Evolutionary conservation across 2,888 invertebrate species (phyloP).

Genomic region (Argyresthia goedartella): DNA sequence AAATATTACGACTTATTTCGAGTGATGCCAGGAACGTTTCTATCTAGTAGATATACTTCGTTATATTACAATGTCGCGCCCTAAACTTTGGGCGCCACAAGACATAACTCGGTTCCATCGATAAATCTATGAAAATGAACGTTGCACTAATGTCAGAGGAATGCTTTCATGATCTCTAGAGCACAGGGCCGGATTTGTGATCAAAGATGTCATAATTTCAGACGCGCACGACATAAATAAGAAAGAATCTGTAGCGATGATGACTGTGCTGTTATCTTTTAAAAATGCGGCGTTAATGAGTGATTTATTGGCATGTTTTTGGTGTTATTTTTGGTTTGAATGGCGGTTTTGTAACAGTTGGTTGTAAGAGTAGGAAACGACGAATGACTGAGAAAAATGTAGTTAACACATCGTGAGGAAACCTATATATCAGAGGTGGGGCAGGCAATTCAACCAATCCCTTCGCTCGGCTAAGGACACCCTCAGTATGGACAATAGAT

Average conservation of each 20-base stretch:
- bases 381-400: too few species aligned
- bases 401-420: too few species aligned
- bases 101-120: conserved; percentile 55
- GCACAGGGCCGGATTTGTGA: conserved; percentile 29
- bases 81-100: not conserved
- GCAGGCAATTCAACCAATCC: too few species aligned
- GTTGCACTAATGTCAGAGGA: conserved; percentile 51
- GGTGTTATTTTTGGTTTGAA: not conserved
- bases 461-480: too few species aligned
- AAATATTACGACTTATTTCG: too few species aligned
- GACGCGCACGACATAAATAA: not conserved
- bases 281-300: not conserved
- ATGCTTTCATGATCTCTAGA: conserved; percentile 60
- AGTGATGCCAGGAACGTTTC: too few species aligned
- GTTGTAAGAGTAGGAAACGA: too few species aligned
- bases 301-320: not conserved
- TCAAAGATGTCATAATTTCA: not conserved
- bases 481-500: too few species aligned
- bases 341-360: not conserved
- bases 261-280: not conserved
- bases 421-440: not conserved
- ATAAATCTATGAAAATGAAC: conserved; percentile 69
- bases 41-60: not conserved
- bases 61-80: not conserved
- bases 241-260: not conserved